phyloP scores from a whole-genome alignment of 2,888 invertebrate species.

The Nemapogon koenigi region DNA sequence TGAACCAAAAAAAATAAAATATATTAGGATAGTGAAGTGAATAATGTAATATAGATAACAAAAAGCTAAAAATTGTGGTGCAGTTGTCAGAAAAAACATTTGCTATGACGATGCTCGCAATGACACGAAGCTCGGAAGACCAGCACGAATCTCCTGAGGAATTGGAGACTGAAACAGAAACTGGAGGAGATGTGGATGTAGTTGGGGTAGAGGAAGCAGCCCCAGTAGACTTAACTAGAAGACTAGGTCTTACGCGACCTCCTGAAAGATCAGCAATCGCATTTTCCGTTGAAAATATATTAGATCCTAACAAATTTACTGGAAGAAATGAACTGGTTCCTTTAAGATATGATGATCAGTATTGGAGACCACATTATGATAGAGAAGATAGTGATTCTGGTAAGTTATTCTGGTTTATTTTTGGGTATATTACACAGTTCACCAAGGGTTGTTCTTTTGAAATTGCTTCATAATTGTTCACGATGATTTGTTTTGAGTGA shows the following conservation, averaged over 20 bases:
- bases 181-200: constrained; percentile 49
- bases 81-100: constrained; percentile 15
- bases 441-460: too few species aligned
- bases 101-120: constrained; percentile 63
- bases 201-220: constrained; percentile 58
- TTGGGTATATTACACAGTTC: too few species aligned
- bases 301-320: constrained; percentile 90
- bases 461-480: too few species aligned
- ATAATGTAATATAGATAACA: constrained; percentile 2
- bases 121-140: constrained; percentile 55
- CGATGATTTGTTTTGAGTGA: too few species aligned
- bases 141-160: constrained; percentile 35
- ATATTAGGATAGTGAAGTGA: neutral
- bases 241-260: constrained; percentile 64
- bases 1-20: neutral
- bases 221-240: constrained; percentile 51
- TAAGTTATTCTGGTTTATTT: too few species aligned
- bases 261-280: constrained; percentile 69
- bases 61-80: neutral
- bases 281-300: constrained; percentile 89
- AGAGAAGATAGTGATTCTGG: constrained; percentile 67
- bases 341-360: constrained; percentile 64
- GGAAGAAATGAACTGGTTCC: constrained; percentile 66
- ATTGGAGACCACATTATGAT: constrained; percentile 60
- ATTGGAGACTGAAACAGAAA: constrained; percentile 39